Base-by-base conservation (phyloP, 2,797 vertebrate species). In the Catamblyrhynchus diadema region DNA sequence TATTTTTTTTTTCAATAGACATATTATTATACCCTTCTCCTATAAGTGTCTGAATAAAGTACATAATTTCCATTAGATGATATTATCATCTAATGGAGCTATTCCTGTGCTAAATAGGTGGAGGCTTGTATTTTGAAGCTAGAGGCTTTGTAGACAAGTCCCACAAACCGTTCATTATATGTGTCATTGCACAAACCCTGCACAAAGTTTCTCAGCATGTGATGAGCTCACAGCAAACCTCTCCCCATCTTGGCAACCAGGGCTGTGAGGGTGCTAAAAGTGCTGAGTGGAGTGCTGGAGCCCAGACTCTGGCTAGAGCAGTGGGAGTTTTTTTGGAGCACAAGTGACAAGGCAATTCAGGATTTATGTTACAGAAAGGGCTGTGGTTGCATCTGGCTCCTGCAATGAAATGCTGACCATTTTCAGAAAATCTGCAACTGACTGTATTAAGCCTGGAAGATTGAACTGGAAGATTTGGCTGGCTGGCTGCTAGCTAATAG, bases 141-240 rank as follows among this genome's bases (percentile, higher is more conserved):
- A 69, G 20, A 82, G 39, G 50, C 19, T 85, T 39, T 81, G 60
- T 44, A 77, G 41, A 42, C 22, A 66, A 65, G 41, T 62, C 15
- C 10, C 21, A 32, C 0, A 2, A 41, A 23, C 30, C 0, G 0
- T 69, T 79, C 19, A 23, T 28, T 66, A 15, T 6, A 53, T 18
- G n/a, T 1, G 2, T 39, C n/a, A 30, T 37, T 57, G 54, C 33
- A 66, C 54, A 61, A 80, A 71, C 3, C 16, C 50, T 54, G 17
- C 74, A 44, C 1, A 3, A 61, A 37, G 4, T 45, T 81, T 77
- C 71, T 57, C 24, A 47, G 19, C 37, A 57, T 41, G 37, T 4
- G 2, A 64, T 30, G 60, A 74, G 27, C 71, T 61, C 53, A 19
- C 28, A 65, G 28, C 27, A 37, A 59, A 48, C 7, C 41, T 53